Percentiles rank a stretch among this genome's conserved stretches.
Conservation (phyloP, 2,113 vertebrate genomes). For the Upupa epops region DNA sequence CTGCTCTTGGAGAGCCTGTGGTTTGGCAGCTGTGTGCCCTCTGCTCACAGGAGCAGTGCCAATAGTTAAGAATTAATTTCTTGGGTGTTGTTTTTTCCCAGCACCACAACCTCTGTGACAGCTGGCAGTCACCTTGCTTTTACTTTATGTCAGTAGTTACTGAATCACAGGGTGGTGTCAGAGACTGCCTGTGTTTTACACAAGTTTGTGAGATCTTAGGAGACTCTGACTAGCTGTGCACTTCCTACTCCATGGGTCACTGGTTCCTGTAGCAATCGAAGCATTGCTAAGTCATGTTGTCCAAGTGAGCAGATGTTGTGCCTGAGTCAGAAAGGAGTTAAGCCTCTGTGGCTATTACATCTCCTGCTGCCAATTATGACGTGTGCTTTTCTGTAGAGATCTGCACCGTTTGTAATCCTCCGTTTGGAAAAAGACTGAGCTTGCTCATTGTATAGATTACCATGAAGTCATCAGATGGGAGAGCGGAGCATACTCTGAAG, state of each 20-base stretch:
- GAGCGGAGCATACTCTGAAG: not conserved
- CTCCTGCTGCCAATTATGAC: constrained; percentile 42
- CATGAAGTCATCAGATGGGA: not conserved
- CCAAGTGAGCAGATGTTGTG: not conserved
- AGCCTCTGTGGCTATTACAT: not conserved
- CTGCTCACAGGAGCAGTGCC: not conserved
- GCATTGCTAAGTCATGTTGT: not conserved
- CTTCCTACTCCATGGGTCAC: not conserved
- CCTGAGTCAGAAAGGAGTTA: constrained; percentile 30
- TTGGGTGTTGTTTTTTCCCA: not conserved
- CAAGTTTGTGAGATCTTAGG: not conserved
- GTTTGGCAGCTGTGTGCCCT: not conserved
- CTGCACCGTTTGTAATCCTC: not conserved
- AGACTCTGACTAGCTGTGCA: not conserved
- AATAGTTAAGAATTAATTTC: not conserved
- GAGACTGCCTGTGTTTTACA: not conserved
- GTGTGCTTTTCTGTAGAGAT: not conserved
- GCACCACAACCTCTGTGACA: not conserved
- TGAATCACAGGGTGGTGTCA: not conserved
- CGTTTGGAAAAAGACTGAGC: not conserved
- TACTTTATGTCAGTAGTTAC: not conserved
- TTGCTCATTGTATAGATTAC: not conserved
- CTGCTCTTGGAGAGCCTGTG: not conserved
- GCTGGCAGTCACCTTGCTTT: not conserved
- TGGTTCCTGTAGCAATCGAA: not conserved